Percentiles rank a stretch among this genome's conserved stretches.
phyloP scores from a whole-genome alignment of 2,113 vertebrate genomes.

The Hippocampus zosterae region DNA sequence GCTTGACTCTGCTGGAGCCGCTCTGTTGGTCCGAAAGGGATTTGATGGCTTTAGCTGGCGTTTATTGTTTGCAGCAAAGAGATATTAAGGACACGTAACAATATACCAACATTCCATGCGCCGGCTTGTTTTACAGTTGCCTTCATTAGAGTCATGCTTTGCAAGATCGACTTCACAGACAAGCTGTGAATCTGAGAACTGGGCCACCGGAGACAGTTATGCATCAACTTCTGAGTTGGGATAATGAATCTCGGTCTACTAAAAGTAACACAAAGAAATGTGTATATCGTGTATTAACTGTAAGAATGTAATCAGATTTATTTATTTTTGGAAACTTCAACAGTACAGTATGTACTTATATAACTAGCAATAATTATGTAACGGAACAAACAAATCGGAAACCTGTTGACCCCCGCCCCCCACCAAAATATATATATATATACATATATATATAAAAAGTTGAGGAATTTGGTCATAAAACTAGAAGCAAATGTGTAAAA shows the following conservation, averaged over 20 bases:
- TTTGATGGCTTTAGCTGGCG: slow-evolving; percentile 38
- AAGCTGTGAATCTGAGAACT: slow-evolving; percentile 17
- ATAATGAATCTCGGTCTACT: neutral
- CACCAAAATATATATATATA: too few relatives aligned
- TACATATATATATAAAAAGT: too few relatives aligned
- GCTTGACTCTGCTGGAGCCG: slow-evolving; percentile 32
- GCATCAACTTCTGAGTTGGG: slow-evolving; percentile 43
- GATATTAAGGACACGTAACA: slow-evolving; percentile 27
- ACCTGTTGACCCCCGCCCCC: too few relatives aligned
- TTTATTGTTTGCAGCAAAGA: slow-evolving; percentile 43
- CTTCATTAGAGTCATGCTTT: slow-evolving; percentile 46
- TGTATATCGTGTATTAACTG: too few relatives aligned
- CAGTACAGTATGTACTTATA: too few relatives aligned
- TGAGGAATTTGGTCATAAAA: too few relatives aligned
- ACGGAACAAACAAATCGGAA: too few relatives aligned
- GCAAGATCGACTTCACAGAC: slow-evolving; percentile 27
- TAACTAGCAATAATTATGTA: too few relatives aligned
- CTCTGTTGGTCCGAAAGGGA: slow-evolving; percentile 39
- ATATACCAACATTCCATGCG: slow-evolving; percentile 9
- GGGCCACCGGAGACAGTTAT: slow-evolving; percentile 34
- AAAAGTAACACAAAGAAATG: too few relatives aligned
- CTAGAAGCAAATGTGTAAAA: too few relatives aligned
- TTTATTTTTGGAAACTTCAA: too few relatives aligned
- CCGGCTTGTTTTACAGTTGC: slow-evolving; percentile 34
- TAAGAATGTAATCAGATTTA: too few relatives aligned